Base-by-base conservation (phyloP, 2,888 invertebrate species). In the Steinernema carpocapsae region DNA sequence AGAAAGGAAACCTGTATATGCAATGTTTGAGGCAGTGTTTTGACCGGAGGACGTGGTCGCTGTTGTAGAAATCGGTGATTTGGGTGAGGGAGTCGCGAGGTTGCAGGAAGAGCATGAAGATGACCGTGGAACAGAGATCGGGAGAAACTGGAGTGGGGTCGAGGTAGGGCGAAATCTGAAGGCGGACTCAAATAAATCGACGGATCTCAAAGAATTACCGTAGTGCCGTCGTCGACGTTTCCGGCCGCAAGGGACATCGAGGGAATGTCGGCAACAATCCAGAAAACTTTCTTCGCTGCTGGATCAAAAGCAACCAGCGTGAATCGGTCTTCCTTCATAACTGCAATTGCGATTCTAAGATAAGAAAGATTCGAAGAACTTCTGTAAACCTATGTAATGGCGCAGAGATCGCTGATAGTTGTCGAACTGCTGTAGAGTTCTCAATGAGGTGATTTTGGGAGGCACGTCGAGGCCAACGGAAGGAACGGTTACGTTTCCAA, bases 351-450 rank as follows among this genome's bases (percentile, higher is more conserved):
- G 51, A 10, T 14, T 32, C 72, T 12, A 43, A 70, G 26, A 56
- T 24, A 46, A 26, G 7, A 6, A 75, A 42, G 19, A 37, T 37
- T 37, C 37, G 3, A 6, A 3, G 10, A 37, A 37, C 37, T 10
- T 37, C 37, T 7, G 51, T 76, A 71, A 22, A 85, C 85, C 83
- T 22, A 86, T 77, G 74, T 83, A 86, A 59, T 85, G 85, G 6
- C 86, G 64, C 0, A 82, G 78, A 17, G 82, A 79, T 42, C 86
- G 75, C 73, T 86, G 85, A 74, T 85, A 86, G 72, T 81, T 83
- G 72, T 81, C 76, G 70, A 79, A 77, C 73, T 72, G 43, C 78
- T 82, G 73, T 12, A 82, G 43, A 22, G 82, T 72, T 70, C 82
- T 76, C 70, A 85, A 76, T 7, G 85, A 84, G 24, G 83, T 81